phyloP scores from a whole-genome alignment of 2,797 vertebrate species.

The Rallus crepitans region DNA sequence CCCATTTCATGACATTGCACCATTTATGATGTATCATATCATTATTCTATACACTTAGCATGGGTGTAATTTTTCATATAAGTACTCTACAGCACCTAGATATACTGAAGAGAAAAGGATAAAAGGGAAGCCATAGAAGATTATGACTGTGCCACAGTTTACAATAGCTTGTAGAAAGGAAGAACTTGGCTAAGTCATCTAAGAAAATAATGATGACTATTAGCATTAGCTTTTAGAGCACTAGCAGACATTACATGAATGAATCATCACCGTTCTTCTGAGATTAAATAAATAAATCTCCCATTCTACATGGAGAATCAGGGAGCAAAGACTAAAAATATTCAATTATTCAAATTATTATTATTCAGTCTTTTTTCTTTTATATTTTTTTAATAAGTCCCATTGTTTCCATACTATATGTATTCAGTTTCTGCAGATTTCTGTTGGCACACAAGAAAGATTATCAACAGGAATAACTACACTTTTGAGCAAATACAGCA shows the following conservation, averaged over 20 bases:
- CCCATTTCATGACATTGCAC: not conserved
- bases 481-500: not conserved
- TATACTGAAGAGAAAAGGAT: not conserved
- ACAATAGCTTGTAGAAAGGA: not conserved
- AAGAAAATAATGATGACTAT: not conserved
- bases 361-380: not conserved
- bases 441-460: not conserved
- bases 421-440: not conserved
- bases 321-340: not conserved
- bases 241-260: not conserved
- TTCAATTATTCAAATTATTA: not conserved
- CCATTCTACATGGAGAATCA: not conserved
- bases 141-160: not conserved
- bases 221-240: not conserved
- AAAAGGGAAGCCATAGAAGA: not conserved
- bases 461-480: not conserved
- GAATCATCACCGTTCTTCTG: not conserved
- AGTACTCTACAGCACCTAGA: not conserved
- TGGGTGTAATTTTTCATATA: not conserved
- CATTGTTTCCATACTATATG: not conserved
- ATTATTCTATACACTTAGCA: accelerated
- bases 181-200: not conserved
- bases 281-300: not conserved
- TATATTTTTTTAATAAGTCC: not conserved
- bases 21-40: not conserved